phyloP scores from a whole-genome alignment of 2,113 vertebrate species.

The Capreolus pygargus region DNA sequence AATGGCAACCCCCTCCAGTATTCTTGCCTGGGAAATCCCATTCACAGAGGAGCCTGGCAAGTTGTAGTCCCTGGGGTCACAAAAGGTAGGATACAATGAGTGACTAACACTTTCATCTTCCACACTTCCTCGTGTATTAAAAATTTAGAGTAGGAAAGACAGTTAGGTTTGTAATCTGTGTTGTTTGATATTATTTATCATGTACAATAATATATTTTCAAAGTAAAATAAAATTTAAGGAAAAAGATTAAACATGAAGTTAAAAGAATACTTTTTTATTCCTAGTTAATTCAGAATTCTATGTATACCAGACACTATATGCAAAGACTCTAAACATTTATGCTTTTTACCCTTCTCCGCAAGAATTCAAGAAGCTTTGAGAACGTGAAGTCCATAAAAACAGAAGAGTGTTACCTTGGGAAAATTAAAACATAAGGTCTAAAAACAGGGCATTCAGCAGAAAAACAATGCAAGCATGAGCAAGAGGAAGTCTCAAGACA shows the following conservation, averaged over 20 bases:
- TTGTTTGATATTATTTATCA: background rate
- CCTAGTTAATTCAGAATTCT: background rate
- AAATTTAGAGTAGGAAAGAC: background rate
- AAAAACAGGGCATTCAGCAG: background rate
- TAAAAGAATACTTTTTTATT: background rate
- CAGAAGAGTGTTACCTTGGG: background rate
- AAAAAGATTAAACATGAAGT: background rate
- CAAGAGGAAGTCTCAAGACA: background rate
- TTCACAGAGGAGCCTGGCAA: background rate
- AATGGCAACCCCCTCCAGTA: background rate
- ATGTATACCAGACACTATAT: background rate
- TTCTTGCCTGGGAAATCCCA: background rate
- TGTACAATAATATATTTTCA: background rate
- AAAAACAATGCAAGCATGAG: background rate
- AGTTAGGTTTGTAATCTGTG: background rate
- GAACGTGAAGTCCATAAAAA: background rate
- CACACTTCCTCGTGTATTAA: background rate
- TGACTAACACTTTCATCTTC: background rate
- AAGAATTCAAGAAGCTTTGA: background rate
- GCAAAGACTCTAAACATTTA: background rate
- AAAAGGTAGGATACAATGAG: background rate
- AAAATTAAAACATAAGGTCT: background rate
- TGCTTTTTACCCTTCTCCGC: background rate
- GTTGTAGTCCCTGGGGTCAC: background rate
- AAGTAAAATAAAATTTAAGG: background rate